These are phyloP conservation scores for Sphaerophoria taeniata DNA, from an alignment of 2,888 invertebrate species.

Conservation along the genomic window DNA sequence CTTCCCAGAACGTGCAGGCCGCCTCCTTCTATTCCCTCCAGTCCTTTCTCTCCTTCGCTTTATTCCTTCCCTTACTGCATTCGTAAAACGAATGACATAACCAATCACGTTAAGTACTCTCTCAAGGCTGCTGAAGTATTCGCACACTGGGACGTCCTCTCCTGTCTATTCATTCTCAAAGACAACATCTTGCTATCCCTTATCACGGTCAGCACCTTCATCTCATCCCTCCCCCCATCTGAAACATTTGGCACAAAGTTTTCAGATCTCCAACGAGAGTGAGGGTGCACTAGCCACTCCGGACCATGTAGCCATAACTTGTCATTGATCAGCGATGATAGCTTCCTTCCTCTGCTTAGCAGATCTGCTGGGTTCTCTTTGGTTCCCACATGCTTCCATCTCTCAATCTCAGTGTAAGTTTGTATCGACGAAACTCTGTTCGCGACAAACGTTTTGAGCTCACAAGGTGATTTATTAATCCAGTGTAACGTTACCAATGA, in stretches of 20 bases:
- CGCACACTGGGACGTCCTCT: neutral
- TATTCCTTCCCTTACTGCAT: too few relatives aligned
- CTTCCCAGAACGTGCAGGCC: neutral
- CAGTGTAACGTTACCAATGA: neutral
- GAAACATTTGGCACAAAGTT: slow-evolving; percentile 4
- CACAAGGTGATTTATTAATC: too few relatives aligned
- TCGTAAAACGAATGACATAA: too few relatives aligned
- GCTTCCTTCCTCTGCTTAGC: too few relatives aligned
- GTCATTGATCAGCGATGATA: neutral
- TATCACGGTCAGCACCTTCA: neutral
- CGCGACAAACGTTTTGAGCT: neutral
- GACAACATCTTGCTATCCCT: neutral
- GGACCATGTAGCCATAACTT: neutral
- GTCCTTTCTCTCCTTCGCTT: too few relatives aligned
- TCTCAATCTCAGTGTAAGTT: neutral
- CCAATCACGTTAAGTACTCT: too few relatives aligned
- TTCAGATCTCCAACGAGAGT: slow-evolving; percentile 3
- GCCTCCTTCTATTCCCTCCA: too few relatives aligned
- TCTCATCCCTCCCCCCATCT: neutral
- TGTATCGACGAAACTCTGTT: neutral
- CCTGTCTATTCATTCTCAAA: neutral
- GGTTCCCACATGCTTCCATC: neutral
- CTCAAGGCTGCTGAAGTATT: neutral
- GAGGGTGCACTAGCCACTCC: neutral
- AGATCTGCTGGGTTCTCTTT: too few relatives aligned